A percentile compares a stretch with the other conserved stretches of the same genome.
These are phyloP conservation scores for Periplaneta americana DNA, from an alignment of 1,140 invertebrate species.

Conservation along the genomic window DNA sequence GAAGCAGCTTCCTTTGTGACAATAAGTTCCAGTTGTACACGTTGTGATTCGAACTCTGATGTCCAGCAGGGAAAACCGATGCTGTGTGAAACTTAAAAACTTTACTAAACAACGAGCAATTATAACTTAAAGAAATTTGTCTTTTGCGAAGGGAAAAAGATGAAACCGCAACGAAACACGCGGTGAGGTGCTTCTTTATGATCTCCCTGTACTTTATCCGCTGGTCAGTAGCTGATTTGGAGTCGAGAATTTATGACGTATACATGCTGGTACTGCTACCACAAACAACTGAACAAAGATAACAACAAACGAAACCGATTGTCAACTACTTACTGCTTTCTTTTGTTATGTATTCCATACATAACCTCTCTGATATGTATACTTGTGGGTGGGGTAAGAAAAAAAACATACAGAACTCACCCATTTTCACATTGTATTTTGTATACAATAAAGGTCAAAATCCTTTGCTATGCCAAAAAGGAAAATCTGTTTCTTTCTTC, in stretches of 20 bases:
- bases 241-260: background rate
- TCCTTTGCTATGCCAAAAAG: slow-evolving; percentile 5
- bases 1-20: too few relatives aligned
- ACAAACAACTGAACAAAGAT: background rate
- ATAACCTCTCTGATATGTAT: background rate
- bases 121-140: too few relatives aligned
- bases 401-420: slow-evolving; percentile 5
- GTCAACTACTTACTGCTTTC: background rate
- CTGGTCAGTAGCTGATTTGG: background rate
- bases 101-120: too few relatives aligned
- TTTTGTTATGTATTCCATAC: background rate
- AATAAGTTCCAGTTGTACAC: too few relatives aligned
- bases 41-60: too few relatives aligned
- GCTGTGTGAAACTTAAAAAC: too few relatives aligned
- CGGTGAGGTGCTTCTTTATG: background rate
- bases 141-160: too few relatives aligned
- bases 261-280: background rate
- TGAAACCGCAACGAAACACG: background rate
- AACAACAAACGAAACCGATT: background rate
- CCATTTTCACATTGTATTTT: slow-evolving; percentile 10
- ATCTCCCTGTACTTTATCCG: background rate
- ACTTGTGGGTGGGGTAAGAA: slow-evolving; percentile 3
- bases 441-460: slow-evolving; percentile 12
- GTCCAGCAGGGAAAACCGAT: too few relatives aligned
- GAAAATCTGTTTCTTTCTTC: slow-evolving; percentile 7